phyloP scores from a whole-genome alignment of 2,888 invertebrate genomes.

The Eupithecia inturbata region DNA sequence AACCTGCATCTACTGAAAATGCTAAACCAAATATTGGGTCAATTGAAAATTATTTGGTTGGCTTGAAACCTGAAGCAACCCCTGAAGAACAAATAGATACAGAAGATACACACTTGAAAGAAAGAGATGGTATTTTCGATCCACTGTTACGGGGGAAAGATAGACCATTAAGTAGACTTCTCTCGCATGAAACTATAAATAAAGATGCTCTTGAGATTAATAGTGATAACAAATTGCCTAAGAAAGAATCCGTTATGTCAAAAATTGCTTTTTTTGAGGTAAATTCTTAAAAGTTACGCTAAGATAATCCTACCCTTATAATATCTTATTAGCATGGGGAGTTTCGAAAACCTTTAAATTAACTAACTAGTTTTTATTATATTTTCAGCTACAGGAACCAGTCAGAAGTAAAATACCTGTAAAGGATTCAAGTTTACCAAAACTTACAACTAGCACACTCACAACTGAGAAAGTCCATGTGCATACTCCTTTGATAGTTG shows the following conservation, averaged over 20 bases:
- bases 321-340: neutral
- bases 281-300: conserved; percentile 39
- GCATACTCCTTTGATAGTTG: conserved; percentile 60
- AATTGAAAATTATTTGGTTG: conserved; percentile 3
- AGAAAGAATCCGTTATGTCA: conserved; percentile 62
- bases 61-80: neutral
- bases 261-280: conserved; percentile 78
- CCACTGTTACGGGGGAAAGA: conserved; percentile 65
- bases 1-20: conserved; percentile 1
- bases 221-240: conserved; percentile 52
- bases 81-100: conserved; percentile 24
- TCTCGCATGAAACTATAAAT: conserved; percentile 41
- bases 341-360: neutral
- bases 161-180: conserved; percentile 53
- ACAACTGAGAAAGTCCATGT: conserved; percentile 33
- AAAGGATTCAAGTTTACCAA: conserved; percentile 39
- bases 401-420: conserved; percentile 25
- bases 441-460: conserved; percentile 38
- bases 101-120: conserved; percentile 21
- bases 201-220: conserved; percentile 45
- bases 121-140: conserved; percentile 46
- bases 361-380: neutral
- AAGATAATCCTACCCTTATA: neutral
- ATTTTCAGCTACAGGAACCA: conserved; percentile 49
- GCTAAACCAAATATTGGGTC: neutral